Percentiles rank a stretch among this genome's conserved stretches.
Evolutionary conservation across 2,113 vertebrate species (phyloP).

Genomic region (Galbula dea): DNA sequence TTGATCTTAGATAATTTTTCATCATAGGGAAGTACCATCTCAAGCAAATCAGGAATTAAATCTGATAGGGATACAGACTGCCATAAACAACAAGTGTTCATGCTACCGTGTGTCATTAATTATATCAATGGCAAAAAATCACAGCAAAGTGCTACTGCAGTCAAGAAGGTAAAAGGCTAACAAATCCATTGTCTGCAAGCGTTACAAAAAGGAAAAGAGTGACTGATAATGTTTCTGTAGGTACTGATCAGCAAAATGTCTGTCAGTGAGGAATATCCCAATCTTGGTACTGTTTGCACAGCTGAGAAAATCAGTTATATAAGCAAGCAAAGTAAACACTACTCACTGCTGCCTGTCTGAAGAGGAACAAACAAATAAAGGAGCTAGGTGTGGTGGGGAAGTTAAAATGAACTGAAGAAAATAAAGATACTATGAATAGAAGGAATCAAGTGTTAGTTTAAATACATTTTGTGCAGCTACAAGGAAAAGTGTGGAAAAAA

Average conservation of each 20-base stretch:
- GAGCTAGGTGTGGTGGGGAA: neutral
- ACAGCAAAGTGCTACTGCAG: neutral
- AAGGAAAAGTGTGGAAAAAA: neutral
- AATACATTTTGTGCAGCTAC: neutral
- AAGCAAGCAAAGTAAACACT: neutral
- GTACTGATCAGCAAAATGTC: neutral
- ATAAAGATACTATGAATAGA: neutral
- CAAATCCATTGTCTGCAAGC: neutral
- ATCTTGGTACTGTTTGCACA: neutral
- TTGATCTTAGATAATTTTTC: neutral
- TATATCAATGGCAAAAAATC: neutral
- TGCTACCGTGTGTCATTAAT: neutral
- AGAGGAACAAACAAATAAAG: slow-evolving; percentile 6
- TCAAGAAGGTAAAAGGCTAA: neutral
- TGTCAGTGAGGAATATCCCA: neutral
- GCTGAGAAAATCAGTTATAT: slow-evolving; percentile 20
- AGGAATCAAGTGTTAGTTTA: neutral
- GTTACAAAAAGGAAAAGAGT: neutral
- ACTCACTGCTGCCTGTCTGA: neutral
- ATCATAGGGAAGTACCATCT: neutral
- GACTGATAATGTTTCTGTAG: neutral
- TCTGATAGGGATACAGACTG: neutral
- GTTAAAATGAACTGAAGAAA: neutral
- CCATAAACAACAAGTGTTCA: neutral
- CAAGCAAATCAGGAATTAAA: neutral